Conservation (phyloP, 2,113 vertebrate species). For the Phylloscopus trochiloides region DNA sequence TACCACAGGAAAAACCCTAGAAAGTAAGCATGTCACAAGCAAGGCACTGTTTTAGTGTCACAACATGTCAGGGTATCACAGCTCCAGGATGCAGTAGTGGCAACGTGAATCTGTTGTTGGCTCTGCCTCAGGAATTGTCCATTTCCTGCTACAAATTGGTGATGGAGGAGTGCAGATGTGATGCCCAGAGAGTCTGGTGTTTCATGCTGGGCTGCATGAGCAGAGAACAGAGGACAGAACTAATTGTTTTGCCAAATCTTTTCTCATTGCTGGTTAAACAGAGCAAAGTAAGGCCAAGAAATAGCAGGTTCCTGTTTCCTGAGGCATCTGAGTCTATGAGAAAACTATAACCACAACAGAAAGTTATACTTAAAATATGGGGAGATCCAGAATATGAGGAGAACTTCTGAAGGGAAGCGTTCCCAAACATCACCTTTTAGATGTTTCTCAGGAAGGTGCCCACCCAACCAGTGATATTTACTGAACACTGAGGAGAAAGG, state of each 20-base stretch:
- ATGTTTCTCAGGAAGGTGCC: background rate
- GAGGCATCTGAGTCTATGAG: background rate
- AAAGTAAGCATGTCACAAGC: background rate
- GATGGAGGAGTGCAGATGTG: background rate
- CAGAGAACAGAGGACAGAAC: background rate
- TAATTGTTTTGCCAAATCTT: background rate
- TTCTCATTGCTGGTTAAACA: background rate
- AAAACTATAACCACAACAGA: background rate
- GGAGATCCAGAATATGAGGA: background rate
- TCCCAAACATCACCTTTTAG: background rate
- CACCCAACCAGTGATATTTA: background rate
- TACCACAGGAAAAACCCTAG: background rate
- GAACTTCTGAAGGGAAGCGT: background rate
- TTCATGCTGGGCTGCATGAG: accelerated
- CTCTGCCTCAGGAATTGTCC: background rate
- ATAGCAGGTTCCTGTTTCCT: background rate
- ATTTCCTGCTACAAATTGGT: background rate
- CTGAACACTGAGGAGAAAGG: background rate
- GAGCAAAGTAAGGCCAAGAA: background rate
- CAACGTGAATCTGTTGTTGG: background rate
- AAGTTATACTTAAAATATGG: background rate
- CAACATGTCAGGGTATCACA: background rate
- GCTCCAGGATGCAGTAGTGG: background rate
- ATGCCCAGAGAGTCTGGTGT: background rate
- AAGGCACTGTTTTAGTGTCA: background rate